Evolutionary conservation across 2,113 vertebrate genomes (phyloP), one percentile per base, ranked within the genome.

Genomic region (Corythaixoides concolor): DNA sequence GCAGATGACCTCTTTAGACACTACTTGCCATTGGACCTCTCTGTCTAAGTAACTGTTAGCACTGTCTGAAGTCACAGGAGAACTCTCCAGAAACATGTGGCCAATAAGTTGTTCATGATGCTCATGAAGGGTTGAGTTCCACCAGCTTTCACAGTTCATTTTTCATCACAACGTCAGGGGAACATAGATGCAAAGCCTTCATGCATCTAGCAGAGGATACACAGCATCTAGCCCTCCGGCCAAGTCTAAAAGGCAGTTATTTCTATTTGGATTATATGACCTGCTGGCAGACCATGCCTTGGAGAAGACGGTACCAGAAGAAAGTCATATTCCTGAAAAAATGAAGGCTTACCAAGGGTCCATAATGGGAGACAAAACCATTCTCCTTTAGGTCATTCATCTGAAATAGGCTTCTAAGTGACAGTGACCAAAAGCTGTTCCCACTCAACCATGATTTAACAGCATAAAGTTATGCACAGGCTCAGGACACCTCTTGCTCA

Each of bases 1-100:
- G 0, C 6, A 69, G 7, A 7, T 0, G 0, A 24, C 33, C 37
- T 45, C 63, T 67, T 60, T 45, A 16, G 60, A 62, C 10, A 14
- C 14, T 30, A 23, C 30, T 53, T 35, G 5, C 26, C 56, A 58
- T 30, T 6, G 10, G 27, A 75, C 4, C 32, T 67, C 74, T 74
- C 58, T 67, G n/a, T 43, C 15, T 24, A 72, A 56, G 15, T 17
- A 39, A 53, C 12, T 18, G 4, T 19, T 21, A 62, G 52, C 26
- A 43, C 47, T 37, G 43, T 10, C 74, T 47, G 19, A 85, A 93
- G 24, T 32, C 45, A 85, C 21, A 58, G 17, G 21, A 45, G 26
- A 85, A 5, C 32, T 35, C 30, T 67, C 26, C 67, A 72, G 24
- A 64, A 90, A 80, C 24, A 56, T 0, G 1, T 6, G 15, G 52